Base-by-base conservation (phyloP, 1,140 invertebrate species). In the Rhagoletis zephyria region DNA sequence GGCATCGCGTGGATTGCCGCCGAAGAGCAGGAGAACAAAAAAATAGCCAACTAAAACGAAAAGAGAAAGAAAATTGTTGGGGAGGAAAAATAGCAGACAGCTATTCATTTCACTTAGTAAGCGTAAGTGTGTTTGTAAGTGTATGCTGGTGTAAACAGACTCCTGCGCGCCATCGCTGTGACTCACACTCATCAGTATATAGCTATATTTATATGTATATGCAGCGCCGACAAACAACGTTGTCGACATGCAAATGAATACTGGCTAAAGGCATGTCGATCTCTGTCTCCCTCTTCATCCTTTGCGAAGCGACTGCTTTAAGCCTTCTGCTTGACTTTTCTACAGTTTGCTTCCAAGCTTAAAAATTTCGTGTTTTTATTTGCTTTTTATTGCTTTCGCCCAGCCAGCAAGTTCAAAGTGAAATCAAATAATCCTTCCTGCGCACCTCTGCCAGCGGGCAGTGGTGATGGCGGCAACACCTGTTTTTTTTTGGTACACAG, bases 161-260 rank as follows among this genome's bases (percentile, higher is more conserved):
- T 30, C 30, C 30, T 30, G 30, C 30, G 30, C 30, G 30, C 30
- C 30, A 30, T 30, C 30, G 30, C 30, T 30, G 30, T 30, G 30
- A 30, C 30, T 30, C 30, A 30, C 30, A 30, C 30, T 30, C 30
- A 30, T 30, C 30, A 30, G 30, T 30, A 30, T 30, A 30, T 30
- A n/a, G n/a, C n/a, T n/a, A 30, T 30, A 30, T 30, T 1, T 30
- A 30, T 30, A 30, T 30, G 1, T 30, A 30, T 30, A 30, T 30
- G 30, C 30, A 30, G 42, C 19, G 5, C n/a, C 65, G 40, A 9
- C 45, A 51, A 74, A 74, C 42, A 45, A 48, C 2, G 1, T 40
- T 77, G 70, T 77, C 70, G 45, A 77, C 70, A 77, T 77, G 70
- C 70, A 77, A 51, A 77, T 77, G 16, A 77, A 48, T 19, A 16